Conservation (phyloP, 2,113 vertebrate genomes). For the Mormyrus lacerda region DNA sequence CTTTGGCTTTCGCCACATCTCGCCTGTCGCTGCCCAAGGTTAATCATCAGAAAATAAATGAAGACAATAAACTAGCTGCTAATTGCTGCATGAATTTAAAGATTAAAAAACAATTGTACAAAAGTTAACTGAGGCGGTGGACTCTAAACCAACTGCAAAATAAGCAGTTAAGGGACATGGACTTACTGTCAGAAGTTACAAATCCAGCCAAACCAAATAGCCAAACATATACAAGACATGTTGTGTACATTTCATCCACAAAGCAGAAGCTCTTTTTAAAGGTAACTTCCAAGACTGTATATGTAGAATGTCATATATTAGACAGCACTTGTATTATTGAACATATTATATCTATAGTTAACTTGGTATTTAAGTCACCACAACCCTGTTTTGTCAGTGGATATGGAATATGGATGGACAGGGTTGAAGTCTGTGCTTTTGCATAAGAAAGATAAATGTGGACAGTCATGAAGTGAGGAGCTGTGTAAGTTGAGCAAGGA, state of each 20-base stretch:
- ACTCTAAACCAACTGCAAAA: background rate
- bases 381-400: background rate
- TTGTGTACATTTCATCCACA: background rate
- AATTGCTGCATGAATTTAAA: background rate
- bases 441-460: background rate
- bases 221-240: background rate
- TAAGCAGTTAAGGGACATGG: background rate
- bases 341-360: background rate
- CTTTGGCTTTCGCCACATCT: constrained; percentile 61
- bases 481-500: background rate
- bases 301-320: background rate
- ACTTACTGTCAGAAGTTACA: background rate
- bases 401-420: background rate
- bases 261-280: background rate
- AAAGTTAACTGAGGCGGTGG: background rate
- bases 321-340: background rate
- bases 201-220: background rate
- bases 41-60: background rate
- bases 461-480: background rate
- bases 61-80: background rate
- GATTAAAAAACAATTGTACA: background rate
- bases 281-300: background rate
- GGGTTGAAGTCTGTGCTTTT: background rate
- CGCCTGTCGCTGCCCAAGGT: constrained; percentile 62
- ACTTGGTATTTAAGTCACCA: background rate